These are phyloP conservation scores for Heteromurus nitidus DNA, from an alignment of 2,888 invertebrate species.

Conservation along the genomic window DNA sequence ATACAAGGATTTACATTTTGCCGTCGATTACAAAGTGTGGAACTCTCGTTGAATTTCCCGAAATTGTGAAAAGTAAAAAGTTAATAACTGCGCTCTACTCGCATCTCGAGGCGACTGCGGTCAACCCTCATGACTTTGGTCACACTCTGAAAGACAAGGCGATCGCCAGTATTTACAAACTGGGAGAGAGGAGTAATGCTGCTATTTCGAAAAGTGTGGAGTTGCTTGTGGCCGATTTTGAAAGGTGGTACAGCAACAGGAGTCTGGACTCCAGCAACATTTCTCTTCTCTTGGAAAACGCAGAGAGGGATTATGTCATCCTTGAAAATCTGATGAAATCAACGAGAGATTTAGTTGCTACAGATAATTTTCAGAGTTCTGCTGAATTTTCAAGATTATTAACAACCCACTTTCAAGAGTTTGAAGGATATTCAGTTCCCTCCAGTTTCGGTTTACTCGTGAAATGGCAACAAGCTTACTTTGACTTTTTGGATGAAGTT, in stretches of 20 bases:
- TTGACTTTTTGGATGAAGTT: background rate
- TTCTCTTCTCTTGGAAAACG: background rate
- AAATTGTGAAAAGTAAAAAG: background rate
- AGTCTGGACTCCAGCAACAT: background rate
- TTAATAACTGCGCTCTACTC: background rate
- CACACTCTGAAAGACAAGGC: background rate
- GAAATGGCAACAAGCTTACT: background rate
- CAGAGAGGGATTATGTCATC: too few relatives aligned
- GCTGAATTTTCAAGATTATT: background rate
- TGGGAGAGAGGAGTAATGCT: background rate
- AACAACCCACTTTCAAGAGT: background rate
- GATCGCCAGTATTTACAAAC: background rate
- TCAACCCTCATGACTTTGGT: constrained; percentile 16
- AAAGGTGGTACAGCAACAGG: background rate
- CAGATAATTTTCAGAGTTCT: too few relatives aligned
- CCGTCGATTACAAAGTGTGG: constrained; percentile 13
- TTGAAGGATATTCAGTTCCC: background rate
- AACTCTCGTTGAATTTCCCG: background rate
- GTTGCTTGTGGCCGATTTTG: background rate
- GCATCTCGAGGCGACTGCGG: background rate
- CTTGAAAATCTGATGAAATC: too few relatives aligned
- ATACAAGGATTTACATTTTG: background rate
- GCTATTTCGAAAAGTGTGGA: background rate
- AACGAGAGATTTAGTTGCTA: too few relatives aligned
- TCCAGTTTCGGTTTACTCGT: background rate